Evolutionary conservation across 2,113 vertebrate species (phyloP), one percentile per base, ranked within the genome.

Genomic region (Thalassoma bifasciatum): DNA sequence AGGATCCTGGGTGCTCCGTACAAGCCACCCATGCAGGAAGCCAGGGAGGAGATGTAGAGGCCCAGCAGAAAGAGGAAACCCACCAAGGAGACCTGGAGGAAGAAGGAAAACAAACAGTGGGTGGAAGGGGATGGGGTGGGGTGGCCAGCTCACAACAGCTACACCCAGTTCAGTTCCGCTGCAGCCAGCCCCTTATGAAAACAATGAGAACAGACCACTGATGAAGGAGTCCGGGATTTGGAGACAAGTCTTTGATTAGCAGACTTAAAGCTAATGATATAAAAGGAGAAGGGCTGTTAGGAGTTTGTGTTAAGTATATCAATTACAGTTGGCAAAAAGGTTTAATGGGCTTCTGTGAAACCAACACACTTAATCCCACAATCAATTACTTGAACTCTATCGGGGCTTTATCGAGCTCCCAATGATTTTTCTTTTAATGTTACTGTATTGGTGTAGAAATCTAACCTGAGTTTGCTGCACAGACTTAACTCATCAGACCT

Each of bases 51-150:
- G 93, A 99, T 94, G 90, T 99, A 99, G 52, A 99, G 93, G 59
- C 98, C 98, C 66, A 98, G 86, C 63, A 99, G 94, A 93, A 99
- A 99, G 71, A 99, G 95, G 94, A 98, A 96, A 73, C 98, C 98
- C 84, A 99, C 96, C 87, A 99, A 94, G 82, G 98, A 99, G 74
- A 99, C 98, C 98, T 99, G 82, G 77, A 91, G 57, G 88, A 88
- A 87, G 93, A 90, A 67, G 75, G 44, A 90, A 90, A 89, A 94
- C 87, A 93, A 92, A 93, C 85, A 93, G 62, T 90, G 79, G 79
- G 65, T 84, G 88, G 89, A 90, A 91, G 89, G 88, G 91, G 91
- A 89, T 92, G 84, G 84, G 87, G 87, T 78, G 86, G 76, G 67
- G 84, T 82, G 22, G 81, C 22, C 51, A 56, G 86, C 75, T 69